Percentiles rank a stretch among this genome's conserved stretches.
Conservation (phyloP, 2,113 vertebrate species). For the Eonycteris spelaea region DNA sequence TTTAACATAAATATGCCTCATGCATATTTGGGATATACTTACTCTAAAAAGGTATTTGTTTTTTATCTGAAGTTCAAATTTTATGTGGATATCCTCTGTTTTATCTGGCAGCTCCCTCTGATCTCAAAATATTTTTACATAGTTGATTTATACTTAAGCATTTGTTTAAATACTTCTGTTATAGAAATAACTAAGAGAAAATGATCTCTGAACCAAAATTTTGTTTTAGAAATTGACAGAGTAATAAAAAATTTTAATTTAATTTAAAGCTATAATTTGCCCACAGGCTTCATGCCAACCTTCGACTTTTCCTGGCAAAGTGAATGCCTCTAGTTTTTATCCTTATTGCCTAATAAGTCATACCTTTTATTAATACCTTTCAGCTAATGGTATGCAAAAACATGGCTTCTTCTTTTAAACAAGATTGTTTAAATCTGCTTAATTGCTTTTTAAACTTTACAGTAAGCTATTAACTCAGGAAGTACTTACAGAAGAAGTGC, state of each 20-base stretch:
- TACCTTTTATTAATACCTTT: conserved; percentile 68
- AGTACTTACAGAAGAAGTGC: conserved; percentile 51
- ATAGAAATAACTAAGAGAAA: background rate
- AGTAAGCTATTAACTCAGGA: conserved; percentile 65
- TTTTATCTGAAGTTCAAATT: background rate
- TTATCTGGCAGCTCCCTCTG: accelerated
- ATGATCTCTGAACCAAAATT: background rate
- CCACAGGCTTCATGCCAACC: background rate
- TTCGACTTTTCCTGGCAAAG: conserved; percentile 1
- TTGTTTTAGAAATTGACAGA: background rate
- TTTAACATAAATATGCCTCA: background rate
- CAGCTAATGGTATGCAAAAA: conserved; percentile 72
- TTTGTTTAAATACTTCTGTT: background rate
- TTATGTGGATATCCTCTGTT: background rate
- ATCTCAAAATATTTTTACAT: background rate
- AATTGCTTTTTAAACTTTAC: conserved; percentile 75
- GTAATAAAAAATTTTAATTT: background rate
- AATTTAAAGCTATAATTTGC: background rate
- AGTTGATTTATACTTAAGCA: background rate
- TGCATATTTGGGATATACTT: background rate
- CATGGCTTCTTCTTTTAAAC: conserved; percentile 66
- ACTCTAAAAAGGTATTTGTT: background rate
- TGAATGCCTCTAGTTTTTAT: conserved; percentile 30
- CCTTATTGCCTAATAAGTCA: conserved; percentile 68
- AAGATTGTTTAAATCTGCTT: conserved; percentile 69